Conservation (phyloP, 2,113 vertebrate genomes). For the Chrysochloris asiatica region DNA sequence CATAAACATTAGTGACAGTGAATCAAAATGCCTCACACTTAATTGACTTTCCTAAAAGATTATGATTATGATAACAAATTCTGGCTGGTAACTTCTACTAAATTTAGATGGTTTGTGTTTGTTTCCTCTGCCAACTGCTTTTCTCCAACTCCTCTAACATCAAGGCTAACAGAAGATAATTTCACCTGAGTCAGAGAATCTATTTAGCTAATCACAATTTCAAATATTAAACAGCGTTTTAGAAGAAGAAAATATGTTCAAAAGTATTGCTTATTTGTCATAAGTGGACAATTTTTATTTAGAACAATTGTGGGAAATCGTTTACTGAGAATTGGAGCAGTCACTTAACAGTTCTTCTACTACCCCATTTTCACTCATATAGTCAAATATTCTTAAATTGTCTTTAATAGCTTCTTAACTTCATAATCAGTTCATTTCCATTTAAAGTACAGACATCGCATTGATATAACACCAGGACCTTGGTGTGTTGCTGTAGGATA, state of each 20-base stretch:
- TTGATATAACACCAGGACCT: too few species aligned
- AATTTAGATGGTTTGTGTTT: conserved; percentile 59
- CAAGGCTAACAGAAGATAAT: conserved; percentile 53
- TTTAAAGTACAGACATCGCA: too few species aligned
- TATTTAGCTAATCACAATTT: conserved; percentile 57
- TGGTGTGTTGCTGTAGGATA: too few species aligned
- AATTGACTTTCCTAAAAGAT: conserved; percentile 54
- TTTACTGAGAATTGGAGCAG: conserved; percentile 1
- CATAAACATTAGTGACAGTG: conserved; percentile 14
- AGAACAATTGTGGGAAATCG: conserved; percentile 42
- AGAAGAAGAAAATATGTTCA: conserved; percentile 2
- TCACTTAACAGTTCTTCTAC: background rate
- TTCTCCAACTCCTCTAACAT: background rate
- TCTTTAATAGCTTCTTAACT: background rate
- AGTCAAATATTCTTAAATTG: too few species aligned
- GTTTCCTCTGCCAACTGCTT: background rate
- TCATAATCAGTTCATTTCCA: too few species aligned
- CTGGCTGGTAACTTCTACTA: conserved; percentile 18
- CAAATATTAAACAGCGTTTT: conserved; percentile 45
- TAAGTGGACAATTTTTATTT: conserved; percentile 55
- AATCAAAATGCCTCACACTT: conserved; percentile 32
- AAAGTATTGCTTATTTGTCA: conserved; percentile 50
- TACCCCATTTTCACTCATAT: conserved; percentile 5
- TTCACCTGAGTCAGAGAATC: conserved; percentile 51
- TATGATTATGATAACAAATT: conserved; percentile 46